Percentiles rank a stretch among this genome's conserved stretches.
These are phyloP conservation scores for Drosophila obscura DNA, from an alignment of 1,140 invertebrate genomes.

Conservation along the genomic window DNA sequence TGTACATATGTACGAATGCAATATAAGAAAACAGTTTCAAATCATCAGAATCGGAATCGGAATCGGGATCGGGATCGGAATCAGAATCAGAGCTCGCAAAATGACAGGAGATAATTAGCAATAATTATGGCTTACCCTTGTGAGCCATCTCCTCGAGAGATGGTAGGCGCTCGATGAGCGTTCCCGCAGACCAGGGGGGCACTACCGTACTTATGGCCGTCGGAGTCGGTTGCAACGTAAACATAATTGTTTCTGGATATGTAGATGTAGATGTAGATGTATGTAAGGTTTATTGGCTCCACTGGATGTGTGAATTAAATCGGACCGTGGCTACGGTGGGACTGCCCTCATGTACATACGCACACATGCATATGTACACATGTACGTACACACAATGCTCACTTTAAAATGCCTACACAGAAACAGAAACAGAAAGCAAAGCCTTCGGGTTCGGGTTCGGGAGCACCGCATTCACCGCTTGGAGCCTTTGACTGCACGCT, in stretches of 20 bases:
- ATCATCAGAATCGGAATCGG: no score
- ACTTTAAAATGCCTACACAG: constrained; percentile 3
- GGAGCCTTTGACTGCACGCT: neutral
- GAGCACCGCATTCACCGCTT: constrained; percentile 4
- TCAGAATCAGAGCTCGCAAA: no score
- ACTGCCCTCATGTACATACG: no score
- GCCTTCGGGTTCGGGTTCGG: no score
- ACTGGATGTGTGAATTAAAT: neutral
- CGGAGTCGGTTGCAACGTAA: constrained; percentile 77
- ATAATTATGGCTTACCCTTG: constrained; percentile 63
- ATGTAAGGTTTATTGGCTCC: neutral
- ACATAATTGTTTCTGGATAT: constrained; percentile 53
- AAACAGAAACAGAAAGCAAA: neutral
- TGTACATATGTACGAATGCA: no score
- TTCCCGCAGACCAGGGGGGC: constrained; percentile 74
- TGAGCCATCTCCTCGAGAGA: constrained; percentile 79
- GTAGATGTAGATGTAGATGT: neutral
- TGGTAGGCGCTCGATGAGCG: constrained; percentile 76
- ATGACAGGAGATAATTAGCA: neutral
- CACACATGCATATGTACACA: no score
- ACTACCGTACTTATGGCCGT: constrained; percentile 67
- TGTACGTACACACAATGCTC: no score
- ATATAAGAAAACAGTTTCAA: no score
- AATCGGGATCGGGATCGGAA: no score
- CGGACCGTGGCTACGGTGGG: no score